Evolutionary conservation across 1,140 invertebrate species (phyloP).

Genomic region (Apis dorsata): DNA sequence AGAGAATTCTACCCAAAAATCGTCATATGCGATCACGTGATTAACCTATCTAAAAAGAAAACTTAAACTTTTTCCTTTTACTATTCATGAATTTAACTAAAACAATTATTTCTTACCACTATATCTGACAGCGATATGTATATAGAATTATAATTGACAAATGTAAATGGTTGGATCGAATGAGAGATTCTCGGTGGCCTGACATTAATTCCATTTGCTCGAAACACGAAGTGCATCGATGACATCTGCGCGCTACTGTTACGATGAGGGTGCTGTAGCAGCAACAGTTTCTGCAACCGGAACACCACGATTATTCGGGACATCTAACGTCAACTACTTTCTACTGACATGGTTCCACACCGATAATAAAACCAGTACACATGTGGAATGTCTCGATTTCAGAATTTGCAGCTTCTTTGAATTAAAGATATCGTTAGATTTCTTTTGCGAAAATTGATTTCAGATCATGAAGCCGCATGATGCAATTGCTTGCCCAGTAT

Average conservation of each 20-base stretch:
- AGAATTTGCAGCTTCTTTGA: not conserved
- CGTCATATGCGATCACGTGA: too few relatives aligned
- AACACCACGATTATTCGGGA: slow-evolving; percentile 61
- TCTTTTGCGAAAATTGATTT: not conserved
- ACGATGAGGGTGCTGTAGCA: slow-evolving; percentile 51
- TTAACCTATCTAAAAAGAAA: too few relatives aligned
- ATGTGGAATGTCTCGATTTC: slow-evolving; percentile 18
- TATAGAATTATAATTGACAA: slow-evolving; percentile 52
- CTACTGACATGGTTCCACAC: slow-evolving; percentile 42
- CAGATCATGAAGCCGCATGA: not conserved
- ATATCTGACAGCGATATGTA: not conserved
- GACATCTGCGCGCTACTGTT: slow-evolving; percentile 61
- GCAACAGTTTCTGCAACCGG: slow-evolving; percentile 64
- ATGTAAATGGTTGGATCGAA: slow-evolving; percentile 57
- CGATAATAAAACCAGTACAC: slow-evolving; percentile 45
- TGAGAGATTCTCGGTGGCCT: slow-evolving; percentile 32
- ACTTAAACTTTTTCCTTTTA: too few relatives aligned
- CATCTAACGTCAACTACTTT: slow-evolving; percentile 62
- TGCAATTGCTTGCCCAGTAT: not conserved
- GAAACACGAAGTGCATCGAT: slow-evolving; percentile 64
- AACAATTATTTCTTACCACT: slow-evolving; percentile 12
- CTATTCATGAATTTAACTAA: not conserved
- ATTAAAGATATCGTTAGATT: not conserved
- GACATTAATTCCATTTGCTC: slow-evolving; percentile 63
- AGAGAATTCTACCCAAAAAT: too few relatives aligned